These are phyloP conservation scores for Caenorhabditis remanei DNA, from an alignment of 1,140 invertebrate species.

Conservation along the genomic window DNA sequence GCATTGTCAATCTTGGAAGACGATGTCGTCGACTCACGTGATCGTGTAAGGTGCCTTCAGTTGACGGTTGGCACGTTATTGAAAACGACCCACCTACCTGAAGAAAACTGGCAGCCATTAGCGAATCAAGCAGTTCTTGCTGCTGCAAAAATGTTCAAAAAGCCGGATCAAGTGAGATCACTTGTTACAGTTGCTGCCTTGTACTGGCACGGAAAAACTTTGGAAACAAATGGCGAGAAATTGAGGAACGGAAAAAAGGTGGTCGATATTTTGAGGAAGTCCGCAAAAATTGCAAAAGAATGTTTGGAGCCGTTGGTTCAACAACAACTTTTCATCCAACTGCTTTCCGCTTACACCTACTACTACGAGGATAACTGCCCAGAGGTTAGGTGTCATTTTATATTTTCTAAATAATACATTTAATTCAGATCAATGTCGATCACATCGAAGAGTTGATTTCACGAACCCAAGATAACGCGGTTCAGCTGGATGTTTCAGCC, in stretches of 20 bases:
- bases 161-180: slow-evolving; percentile 95
- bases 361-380: slow-evolving; percentile 93
- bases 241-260: slow-evolving; percentile 91
- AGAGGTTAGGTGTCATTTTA: slow-evolving; percentile 80
- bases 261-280: slow-evolving; percentile 95
- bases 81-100: slow-evolving; percentile 89
- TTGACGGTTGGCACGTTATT: slow-evolving; percentile 95
- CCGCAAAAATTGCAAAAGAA: slow-evolving; percentile 88
- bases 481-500: slow-evolving; percentile 89
- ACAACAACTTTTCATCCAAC: slow-evolving; percentile 92
- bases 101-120: slow-evolving; percentile 96
- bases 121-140: slow-evolving; percentile 83
- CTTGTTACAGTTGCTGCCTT: slow-evolving; percentile 92
- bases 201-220: slow-evolving; percentile 90
- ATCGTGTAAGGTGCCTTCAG: slow-evolving; percentile 93
- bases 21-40: slow-evolving; percentile 97
- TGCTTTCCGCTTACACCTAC: slow-evolving; percentile 93
- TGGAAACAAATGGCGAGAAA: slow-evolving; percentile 66
- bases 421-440: slow-evolving; percentile 66
- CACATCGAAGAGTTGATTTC: slow-evolving; percentile 51
- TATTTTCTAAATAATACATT: slow-evolving; percentile 56
- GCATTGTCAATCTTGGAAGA: slow-evolving; percentile 98
- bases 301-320: slow-evolving; percentile 97
- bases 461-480: slow-evolving; percentile 53
- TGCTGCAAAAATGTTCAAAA: slow-evolving; percentile 91